phyloP scores from a whole-genome alignment of 2,888 invertebrate genomes.

The Nephrotoma appendiculata region DNA sequence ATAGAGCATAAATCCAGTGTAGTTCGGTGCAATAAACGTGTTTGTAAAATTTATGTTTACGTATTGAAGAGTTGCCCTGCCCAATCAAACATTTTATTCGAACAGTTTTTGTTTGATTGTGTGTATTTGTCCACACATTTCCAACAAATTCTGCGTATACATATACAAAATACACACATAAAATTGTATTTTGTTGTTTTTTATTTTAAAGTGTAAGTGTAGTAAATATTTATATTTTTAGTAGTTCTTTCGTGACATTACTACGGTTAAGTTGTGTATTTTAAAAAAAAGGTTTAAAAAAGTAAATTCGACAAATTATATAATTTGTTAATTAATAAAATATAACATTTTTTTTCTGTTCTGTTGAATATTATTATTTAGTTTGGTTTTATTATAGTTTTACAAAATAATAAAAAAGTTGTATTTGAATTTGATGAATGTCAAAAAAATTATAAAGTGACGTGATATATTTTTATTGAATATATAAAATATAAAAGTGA shows the following conservation, averaged over 20 bases:
- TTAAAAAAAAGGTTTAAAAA: not conserved
- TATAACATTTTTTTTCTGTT: not conserved
- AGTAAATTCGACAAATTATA: not conserved
- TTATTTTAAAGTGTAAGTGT: not conserved
- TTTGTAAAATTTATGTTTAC: not conserved
- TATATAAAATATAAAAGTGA: not conserved
- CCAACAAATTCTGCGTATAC: not conserved
- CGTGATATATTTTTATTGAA: not conserved
- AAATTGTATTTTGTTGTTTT: not conserved
- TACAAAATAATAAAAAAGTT: not conserved
- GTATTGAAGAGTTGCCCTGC: not conserved
- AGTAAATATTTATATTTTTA: slow-evolving; percentile 1
- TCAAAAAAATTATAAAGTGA: not conserved
- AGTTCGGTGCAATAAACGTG: not conserved
- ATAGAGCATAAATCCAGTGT: not conserved
- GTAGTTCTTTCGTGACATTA: slow-evolving; percentile 4
- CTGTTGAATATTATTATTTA: not conserved
- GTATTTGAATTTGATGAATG: not conserved
- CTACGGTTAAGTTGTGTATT: not conserved
- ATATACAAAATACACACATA: not conserved
- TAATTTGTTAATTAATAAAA: not conserved
- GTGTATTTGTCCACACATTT: not conserved
- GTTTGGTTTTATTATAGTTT: not conserved
- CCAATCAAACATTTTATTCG: slow-evolving; percentile 1
- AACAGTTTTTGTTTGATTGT: not conserved